These are phyloP conservation scores for Cheilosia variabilis DNA, from an alignment of 2,888 invertebrate species.

Conservation along the genomic window DNA sequence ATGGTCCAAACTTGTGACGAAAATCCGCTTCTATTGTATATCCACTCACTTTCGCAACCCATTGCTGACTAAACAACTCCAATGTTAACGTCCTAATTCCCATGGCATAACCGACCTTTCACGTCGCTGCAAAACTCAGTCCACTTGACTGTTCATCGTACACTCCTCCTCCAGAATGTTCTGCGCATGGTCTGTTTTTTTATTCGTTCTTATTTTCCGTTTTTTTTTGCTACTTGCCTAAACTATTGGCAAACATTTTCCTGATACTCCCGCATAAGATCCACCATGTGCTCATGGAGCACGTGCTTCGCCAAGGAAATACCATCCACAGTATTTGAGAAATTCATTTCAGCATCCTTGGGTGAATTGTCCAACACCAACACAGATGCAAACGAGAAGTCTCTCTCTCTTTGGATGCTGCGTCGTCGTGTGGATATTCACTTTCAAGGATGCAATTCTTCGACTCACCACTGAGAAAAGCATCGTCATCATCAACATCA, in stretches of 20 bases:
- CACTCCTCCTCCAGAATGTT: conserved; percentile 66
- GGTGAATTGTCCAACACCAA: conserved; percentile 36
- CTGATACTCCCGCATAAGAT: conserved; percentile 38
- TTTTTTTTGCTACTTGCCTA: conserved; percentile 11
- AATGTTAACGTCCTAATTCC: conserved; percentile 42
- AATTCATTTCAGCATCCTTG: conserved; percentile 51
- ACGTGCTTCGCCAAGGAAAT: conserved; percentile 47
- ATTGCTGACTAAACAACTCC: conserved; percentile 56
- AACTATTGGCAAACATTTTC: conserved; percentile 62
- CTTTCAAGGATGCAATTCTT: conserved; percentile 69
- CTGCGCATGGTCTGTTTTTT: conserved; percentile 57
- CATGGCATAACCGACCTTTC: conserved; percentile 69
- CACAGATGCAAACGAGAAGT: neutral
- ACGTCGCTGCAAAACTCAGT: conserved; percentile 61
- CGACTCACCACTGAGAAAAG: conserved; percentile 25
- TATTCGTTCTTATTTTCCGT: conserved; percentile 1
- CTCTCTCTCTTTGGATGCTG: conserved; percentile 52
- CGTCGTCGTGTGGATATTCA: conserved; percentile 34
- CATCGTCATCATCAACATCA: conserved; percentile 36
- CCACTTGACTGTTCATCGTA: conserved; percentile 58
- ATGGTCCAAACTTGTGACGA: neutral
- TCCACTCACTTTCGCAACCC: conserved; percentile 34
- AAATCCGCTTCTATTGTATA: conserved; percentile 1
- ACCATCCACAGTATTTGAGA: conserved; percentile 51
- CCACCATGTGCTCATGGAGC: conserved; percentile 68